Conservation (phyloP, 2,113 vertebrate genomes). For the Pteropus alecto region DNA sequence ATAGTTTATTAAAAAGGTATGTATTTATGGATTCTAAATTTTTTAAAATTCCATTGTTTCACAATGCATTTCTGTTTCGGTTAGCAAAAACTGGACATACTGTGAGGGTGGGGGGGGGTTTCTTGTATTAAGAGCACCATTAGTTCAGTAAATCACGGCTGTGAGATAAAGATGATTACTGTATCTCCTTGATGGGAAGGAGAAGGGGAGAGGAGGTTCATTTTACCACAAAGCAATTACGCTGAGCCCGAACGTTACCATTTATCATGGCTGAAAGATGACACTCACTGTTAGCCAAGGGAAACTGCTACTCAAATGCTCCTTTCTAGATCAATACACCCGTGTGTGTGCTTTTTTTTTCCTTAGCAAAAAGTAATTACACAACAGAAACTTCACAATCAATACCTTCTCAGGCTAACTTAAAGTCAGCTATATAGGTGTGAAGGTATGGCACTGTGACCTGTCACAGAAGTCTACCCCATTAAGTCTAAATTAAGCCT, state of each 20-base stretch:
- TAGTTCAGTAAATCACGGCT: slow-evolving; percentile 83
- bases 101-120: neutral
- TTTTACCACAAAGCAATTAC: slow-evolving; percentile 97
- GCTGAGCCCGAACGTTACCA: slow-evolving; percentile 86
- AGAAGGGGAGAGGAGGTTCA: slow-evolving; percentile 84
- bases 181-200: slow-evolving; percentile 67
- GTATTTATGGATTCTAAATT: slow-evolving; percentile 44
- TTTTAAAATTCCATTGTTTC: neutral
- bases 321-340: slow-evolving; percentile 92
- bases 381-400: slow-evolving; percentile 95
- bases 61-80: slow-evolving; percentile 28
- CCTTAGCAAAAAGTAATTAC: slow-evolving; percentile 94
- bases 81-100: slow-evolving; percentile 7
- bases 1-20: neutral
- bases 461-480: slow-evolving; percentile 81
- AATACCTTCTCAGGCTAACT: slow-evolving; percentile 89
- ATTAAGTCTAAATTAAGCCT: slow-evolving; percentile 81
- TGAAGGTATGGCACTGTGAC: slow-evolving; percentile 78
- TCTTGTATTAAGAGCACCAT: slow-evolving; percentile 77
- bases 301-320: slow-evolving; percentile 90
- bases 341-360: slow-evolving; percentile 83
- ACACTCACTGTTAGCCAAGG: slow-evolving; percentile 93
- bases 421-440: slow-evolving; percentile 79
- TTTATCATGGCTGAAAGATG: slow-evolving; percentile 95
- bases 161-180: slow-evolving; percentile 78